A percentile compares a stretch with the other conserved stretches of the same genome.
These are phyloP conservation scores for Acanthornis magna DNA, from an alignment of 2,797 vertebrate genomes.

Conservation along the genomic window DNA sequence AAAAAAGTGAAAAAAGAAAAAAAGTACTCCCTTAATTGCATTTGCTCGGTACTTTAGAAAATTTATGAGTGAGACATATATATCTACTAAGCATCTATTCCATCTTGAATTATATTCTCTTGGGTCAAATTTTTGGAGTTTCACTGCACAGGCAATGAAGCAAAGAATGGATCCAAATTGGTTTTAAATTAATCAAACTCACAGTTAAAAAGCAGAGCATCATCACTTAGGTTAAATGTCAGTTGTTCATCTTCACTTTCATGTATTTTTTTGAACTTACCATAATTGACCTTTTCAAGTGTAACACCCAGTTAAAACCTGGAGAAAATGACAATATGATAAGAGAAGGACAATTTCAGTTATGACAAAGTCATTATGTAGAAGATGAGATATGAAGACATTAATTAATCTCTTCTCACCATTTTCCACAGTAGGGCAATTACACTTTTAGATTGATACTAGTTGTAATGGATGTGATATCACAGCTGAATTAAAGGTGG, in stretches of 20 bases:
- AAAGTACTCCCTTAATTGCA: neutral
- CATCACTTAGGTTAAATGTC: constrained; percentile 53
- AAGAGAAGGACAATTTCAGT: constrained; percentile 40
- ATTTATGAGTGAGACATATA: constrained; percentile 31
- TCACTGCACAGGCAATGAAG: constrained; percentile 16
- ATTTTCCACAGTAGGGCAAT: constrained; percentile 15
- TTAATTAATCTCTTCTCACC: constrained; percentile 33
- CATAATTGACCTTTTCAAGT: constrained; percentile 55
- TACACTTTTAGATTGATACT: neutral
- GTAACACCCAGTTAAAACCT: constrained; percentile 4
- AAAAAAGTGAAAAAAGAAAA: neutral
- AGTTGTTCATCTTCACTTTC: constrained; percentile 35
- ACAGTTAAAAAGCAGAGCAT: constrained; percentile 36
- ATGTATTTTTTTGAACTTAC: constrained; percentile 29
- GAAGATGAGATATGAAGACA: constrained; percentile 6
- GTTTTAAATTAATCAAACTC: constrained; percentile 63
- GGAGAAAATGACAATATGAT: constrained; percentile 11
- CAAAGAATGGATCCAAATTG: constrained; percentile 54
- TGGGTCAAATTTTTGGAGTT: constrained; percentile 22
- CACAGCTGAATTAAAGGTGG: neutral
- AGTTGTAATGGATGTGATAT: neutral
- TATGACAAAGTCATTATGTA: constrained; percentile 25
- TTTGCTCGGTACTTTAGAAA: constrained; percentile 6
- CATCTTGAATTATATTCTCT: constrained; percentile 46
- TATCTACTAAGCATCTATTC: constrained; percentile 19